Base-by-base conservation (phyloP, 2,888 invertebrate species). In the Sinelater perroti region DNA sequence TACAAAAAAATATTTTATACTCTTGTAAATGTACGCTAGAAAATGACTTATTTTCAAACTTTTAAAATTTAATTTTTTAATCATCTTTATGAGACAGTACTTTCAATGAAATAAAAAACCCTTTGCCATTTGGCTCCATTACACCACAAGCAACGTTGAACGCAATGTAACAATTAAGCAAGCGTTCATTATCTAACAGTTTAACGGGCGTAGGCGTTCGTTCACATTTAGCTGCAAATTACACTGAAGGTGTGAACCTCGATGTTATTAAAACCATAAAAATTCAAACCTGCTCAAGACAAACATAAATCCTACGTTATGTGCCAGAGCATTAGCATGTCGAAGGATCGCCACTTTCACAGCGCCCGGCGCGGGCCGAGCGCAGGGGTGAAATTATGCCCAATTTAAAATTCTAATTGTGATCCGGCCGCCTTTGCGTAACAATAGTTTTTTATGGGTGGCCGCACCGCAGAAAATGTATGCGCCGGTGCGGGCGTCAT, bases 401-500 rank as follows among this genome's bases (percentile, higher is more conserved):
- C 30, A 14, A 46, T 46, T 54, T 54, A 46, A 54, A 54, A 54
- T 54, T 54, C 46, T 38, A 54, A 54, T 54, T 46, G 28, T 44
- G 31, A 21, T 46, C 18, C 36, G 46, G 28, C 47, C 20, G 26
- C 16, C 26, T 54, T 54, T 54, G 33, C 45, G 45, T 54, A 45
- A 40, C 42, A 52, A 52, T 52, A 14, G 21, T 14, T 52, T 20
- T 55, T 42, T 47, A 54, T 35, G 33, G 47, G 55, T 47, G 46
- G 36, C 31, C 56, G 28, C 13, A 50, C 26, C 45, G 42, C 56
- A 45, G 50, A 56, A 56, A 56, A 56, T 56, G 20, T 50, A 56
- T 56, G 20, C 56, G 45, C 40, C 51, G 31, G 38, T 35, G 35
- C 44, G 36, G 50, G 50, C 36, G 50, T 51, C 35, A 56, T 56